Conservation (phyloP, 2,113 vertebrate species). For the Tretioscincus oriximinensis region DNA sequence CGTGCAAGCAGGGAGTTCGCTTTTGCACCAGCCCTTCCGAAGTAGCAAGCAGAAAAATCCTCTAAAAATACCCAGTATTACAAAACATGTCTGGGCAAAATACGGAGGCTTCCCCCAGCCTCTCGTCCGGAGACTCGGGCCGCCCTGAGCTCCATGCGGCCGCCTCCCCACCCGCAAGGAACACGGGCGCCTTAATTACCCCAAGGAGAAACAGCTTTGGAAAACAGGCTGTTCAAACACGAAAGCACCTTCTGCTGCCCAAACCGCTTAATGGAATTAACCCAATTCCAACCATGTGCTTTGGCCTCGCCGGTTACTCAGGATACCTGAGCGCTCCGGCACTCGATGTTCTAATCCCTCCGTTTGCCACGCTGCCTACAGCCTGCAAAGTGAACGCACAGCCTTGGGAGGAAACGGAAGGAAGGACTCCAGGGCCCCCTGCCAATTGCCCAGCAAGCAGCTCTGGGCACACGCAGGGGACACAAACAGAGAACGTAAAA, state of each 20-base stretch:
- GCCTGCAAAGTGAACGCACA: neutral
- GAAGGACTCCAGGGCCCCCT: too few relatives aligned
- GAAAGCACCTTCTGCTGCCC: conserved; percentile 86
- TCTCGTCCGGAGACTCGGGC: conserved; percentile 12
- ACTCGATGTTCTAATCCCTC: conserved; percentile 60
- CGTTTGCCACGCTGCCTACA: conserved; percentile 30
- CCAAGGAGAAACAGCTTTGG: conserved; percentile 77
- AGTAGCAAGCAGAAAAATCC: neutral
- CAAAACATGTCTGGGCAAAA: conserved; percentile 12
- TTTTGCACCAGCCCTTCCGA: neutral
- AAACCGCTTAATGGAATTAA: conserved; percentile 88
- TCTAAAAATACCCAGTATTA: neutral
- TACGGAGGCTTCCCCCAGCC: neutral
- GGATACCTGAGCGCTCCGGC: conserved; percentile 72
- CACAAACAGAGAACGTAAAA: too few relatives aligned
- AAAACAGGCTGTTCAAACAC: conserved; percentile 76
- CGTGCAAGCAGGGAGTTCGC: too few relatives aligned
- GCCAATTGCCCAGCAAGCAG: too few relatives aligned
- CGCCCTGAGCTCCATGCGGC: conserved; percentile 50
- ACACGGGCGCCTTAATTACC: conserved; percentile 80
- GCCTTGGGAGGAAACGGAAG: neutral
- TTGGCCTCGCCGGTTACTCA: conserved; percentile 72
- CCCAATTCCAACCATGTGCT: conserved; percentile 80
- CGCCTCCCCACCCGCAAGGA: conserved; percentile 72
- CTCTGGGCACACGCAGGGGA: too few relatives aligned